phyloP scores from a whole-genome alignment of 2,888 invertebrate species.

The Acanthosoma haemorrhoidale region DNA sequence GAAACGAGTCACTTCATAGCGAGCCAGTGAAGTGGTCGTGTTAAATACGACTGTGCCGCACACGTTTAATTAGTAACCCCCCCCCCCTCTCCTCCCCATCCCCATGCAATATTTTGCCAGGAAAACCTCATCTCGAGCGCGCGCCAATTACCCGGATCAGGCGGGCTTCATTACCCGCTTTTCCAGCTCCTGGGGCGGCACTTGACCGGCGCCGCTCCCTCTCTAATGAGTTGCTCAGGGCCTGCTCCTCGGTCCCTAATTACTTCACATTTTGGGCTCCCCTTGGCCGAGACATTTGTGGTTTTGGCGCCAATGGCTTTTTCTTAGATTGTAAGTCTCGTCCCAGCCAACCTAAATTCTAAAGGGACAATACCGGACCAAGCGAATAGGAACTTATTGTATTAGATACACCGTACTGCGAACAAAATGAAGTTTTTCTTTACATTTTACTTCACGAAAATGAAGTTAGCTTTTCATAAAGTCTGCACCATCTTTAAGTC shows the following conservation, averaged over 20 bases:
- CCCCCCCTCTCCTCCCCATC: neutral
- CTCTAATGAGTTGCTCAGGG: neutral
- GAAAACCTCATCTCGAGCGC: neutral
- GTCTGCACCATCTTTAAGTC: too few species aligned
- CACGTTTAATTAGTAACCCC: neutral
- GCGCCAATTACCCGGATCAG: neutral
- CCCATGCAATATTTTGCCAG: neutral
- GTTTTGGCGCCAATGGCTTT: neutral
- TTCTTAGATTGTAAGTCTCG: too few species aligned
- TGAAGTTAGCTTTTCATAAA: too few species aligned
- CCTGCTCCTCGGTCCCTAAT: neutral
- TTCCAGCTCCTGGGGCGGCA: neutral
- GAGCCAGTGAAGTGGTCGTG: neutral
- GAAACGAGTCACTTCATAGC: neutral
- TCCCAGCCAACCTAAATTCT: too few species aligned
- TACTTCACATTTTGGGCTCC: constrained; percentile 4
- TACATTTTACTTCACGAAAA: too few species aligned
- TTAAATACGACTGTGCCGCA: neutral
- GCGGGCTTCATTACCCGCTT: neutral
- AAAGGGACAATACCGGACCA: too few species aligned
- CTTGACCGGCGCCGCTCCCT: too few species aligned
- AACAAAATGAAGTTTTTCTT: too few species aligned
- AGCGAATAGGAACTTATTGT: too few species aligned
- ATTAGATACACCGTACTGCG: too few species aligned
- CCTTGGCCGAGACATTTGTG: neutral